Evolutionary conservation across 2,113 vertebrate species (phyloP), one percentile per base, ranked within the genome.

Genomic region (Lepus americanus): DNA sequence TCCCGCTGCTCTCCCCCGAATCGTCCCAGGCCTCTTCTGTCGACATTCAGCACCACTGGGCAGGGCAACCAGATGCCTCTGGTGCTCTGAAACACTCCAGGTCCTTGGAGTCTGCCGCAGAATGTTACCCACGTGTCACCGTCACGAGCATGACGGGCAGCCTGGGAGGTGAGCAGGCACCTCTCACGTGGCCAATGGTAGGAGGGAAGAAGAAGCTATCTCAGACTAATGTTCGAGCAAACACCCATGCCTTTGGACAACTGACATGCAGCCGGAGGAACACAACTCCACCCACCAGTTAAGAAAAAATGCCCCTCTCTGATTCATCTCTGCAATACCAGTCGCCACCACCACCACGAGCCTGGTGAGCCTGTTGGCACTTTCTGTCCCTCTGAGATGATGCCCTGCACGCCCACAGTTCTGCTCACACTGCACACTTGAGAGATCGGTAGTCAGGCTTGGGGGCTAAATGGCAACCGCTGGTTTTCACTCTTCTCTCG

Each of bases 151-250:
- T 7, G 16, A 78, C 2, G 16, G 36, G 25, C 7, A 55, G 27
- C 23, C 66, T 33, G 5, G 33, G 5, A 22, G 29, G 9, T 5
- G 53, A 51, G n/a, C 7, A 11, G 49, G 19, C 55, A 36, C 64
- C 23, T 33, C 22, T 88, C 22, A 31, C 19, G 27, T 0, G 6
- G 22, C 36, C 70, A 33, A 1, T 2, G 17, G 36, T 0, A 6
- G 66, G 16, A 44, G 20, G 25, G 64, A n/a, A 51, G 8, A 27
- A 31, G 23, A 19, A 27, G 10, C 72, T 5, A 73, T 73, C 73
- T 29, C 23, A 72, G 0, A 13, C 19, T 14, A 85, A 61, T 0
- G 23, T 20, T 33, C 27, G 16, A 10, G 22, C 77, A 49, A 25
- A 82, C 53, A 53, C 39, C 14, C 33, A 25, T n/a, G 23, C 44